Percentiles rank a stretch among this genome's conserved stretches.
Conservation (phyloP, 2,113 vertebrate species). For the Carettochelys insculpta region DNA sequence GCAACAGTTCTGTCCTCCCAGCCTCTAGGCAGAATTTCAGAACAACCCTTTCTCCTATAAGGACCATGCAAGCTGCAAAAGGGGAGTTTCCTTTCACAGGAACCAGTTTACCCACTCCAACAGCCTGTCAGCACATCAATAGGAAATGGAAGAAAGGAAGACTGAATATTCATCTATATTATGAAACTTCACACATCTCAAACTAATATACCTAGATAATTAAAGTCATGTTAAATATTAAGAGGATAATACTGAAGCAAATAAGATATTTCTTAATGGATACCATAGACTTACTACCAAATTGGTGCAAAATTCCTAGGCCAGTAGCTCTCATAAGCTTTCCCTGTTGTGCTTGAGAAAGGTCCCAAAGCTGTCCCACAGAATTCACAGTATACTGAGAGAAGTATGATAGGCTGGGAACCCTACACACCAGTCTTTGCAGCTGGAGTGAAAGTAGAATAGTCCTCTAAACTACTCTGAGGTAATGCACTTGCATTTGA, state of each 20-base stretch:
- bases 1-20: not conserved
- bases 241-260: not conserved
- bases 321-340: not conserved
- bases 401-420: not conserved
- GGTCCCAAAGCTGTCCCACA: not conserved
- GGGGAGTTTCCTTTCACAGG: not conserved
- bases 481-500: too few species aligned
- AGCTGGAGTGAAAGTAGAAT: not conserved
- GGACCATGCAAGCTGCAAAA: not conserved
- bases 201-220: not conserved
- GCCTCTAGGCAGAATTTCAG: not conserved
- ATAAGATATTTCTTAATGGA: not conserved
- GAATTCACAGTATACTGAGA: not conserved
- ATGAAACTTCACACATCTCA: not conserved
- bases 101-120: too few species aligned
- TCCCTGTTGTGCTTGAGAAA: not conserved
- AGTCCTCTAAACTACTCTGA: not conserved
- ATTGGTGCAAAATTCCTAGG: not conserved
- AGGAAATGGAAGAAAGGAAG: accelerated
- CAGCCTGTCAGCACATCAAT: not conserved
- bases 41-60: not conserved
- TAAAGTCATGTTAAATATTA: not conserved
- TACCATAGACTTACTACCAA: not conserved
- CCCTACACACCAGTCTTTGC: not conserved
- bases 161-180: not conserved